phyloP scores from a whole-genome alignment of 2,888 invertebrate species.

The Morpho achilles region DNA sequence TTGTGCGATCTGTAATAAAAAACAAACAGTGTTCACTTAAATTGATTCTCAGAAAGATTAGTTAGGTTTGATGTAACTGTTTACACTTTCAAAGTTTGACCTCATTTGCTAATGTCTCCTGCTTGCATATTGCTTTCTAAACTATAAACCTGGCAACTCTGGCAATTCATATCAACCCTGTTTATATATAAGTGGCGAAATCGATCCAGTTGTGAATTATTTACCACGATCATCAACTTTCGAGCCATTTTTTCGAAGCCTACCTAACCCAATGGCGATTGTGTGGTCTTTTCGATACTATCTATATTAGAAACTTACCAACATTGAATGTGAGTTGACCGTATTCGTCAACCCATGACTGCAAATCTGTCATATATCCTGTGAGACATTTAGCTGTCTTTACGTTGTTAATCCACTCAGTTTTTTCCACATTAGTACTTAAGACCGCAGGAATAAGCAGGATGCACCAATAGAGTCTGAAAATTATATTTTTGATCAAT shows the following conservation, averaged over 20 bases:
- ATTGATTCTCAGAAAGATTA: neutral
- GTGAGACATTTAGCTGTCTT: constrained; percentile 42
- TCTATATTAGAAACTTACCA: constrained; percentile 34
- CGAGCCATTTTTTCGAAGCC: too few relatives aligned
- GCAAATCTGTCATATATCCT: constrained; percentile 61
- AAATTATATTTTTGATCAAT: constrained; percentile 1
- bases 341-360: constrained; percentile 52
- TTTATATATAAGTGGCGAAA: too few relatives aligned
- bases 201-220: too few relatives aligned
- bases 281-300: too few relatives aligned
- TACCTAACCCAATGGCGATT: too few relatives aligned
- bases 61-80: too few relatives aligned
- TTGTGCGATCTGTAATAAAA: constrained; percentile 21
- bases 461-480: constrained; percentile 17
- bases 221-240: too few relatives aligned
- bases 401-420: neutral
- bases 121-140: too few relatives aligned
- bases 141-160: too few relatives aligned
- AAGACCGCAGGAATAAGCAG: constrained; percentile 6
- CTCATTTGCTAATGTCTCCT: too few relatives aligned
- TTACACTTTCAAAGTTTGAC: too few relatives aligned
- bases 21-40: neutral
- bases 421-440: constrained; percentile 5
- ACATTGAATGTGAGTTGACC: constrained; percentile 38
- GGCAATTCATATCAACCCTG: too few relatives aligned